A percentile compares a stretch with the other conserved stretches of the same genome.
phyloP scores from a whole-genome alignment of 2,113 vertebrate genomes.

The Morphnarchus princeps region DNA sequence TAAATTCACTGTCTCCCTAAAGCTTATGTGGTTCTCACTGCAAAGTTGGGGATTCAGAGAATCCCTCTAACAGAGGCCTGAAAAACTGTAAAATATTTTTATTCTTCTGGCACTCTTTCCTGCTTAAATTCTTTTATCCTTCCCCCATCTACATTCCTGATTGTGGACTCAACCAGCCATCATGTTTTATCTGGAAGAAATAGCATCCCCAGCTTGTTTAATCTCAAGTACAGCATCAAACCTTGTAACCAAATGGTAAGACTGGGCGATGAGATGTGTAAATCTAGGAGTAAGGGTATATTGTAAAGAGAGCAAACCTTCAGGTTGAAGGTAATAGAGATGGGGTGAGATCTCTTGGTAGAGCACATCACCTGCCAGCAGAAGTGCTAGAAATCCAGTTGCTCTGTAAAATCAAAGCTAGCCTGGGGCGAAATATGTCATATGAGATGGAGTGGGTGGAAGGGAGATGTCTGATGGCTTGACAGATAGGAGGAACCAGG shows the following conservation, averaged over 20 bases:
- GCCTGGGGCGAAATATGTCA: neutral
- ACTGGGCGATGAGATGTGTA: accelerated
- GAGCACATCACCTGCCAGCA: neutral
- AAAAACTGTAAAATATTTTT: neutral
- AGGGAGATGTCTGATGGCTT: neutral
- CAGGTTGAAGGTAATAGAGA: neutral
- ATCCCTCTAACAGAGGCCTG: neutral
- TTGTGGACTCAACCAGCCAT: neutral
- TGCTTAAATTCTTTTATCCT: neutral
- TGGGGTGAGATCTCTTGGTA: neutral
- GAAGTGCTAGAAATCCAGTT: neutral
- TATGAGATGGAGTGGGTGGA: neutral
- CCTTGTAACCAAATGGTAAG: neutral
- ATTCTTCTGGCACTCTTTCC: neutral
- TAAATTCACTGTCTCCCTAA: neutral
- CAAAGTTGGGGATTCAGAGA: neutral
- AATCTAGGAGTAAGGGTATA: neutral
- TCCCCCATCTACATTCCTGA: neutral
- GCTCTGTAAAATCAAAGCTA: neutral
- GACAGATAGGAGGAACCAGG: neutral
- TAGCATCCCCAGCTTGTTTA: neutral
- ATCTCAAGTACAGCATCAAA: neutral
- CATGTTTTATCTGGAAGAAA: neutral
- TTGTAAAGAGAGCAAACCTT: neutral
- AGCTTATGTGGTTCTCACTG: neutral